Evolutionary conservation across 2,888 invertebrate genomes (phyloP).

Genomic region (Acrocera orbiculus): DNA sequence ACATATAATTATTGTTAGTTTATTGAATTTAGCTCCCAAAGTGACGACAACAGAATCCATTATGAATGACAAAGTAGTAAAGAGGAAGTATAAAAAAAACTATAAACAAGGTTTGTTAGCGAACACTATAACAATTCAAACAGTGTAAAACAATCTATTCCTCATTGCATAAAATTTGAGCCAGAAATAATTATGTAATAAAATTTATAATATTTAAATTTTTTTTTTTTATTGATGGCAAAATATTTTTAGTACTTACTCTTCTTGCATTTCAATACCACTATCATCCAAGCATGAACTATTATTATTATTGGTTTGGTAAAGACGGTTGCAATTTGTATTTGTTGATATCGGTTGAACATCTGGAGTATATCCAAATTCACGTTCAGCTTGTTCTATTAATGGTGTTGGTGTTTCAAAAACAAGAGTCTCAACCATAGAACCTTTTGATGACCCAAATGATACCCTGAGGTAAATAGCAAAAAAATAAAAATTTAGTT

Average conservation of each 20-base stretch:
- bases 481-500: background rate
- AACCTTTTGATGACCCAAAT: constrained; percentile 84
- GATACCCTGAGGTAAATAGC: constrained; percentile 52
- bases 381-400: constrained; percentile 35
- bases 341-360: background rate
- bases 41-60: no score
- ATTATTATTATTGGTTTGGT: constrained; percentile 10
- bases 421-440: constrained; percentile 85
- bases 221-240: no score
- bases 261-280: constrained; percentile 30
- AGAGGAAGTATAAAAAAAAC: no score
- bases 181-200: no score
- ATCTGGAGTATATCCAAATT: constrained; percentile 22
- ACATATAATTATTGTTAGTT: no score
- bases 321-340: constrained; percentile 7
- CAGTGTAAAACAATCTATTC: no score
- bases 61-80: no score
- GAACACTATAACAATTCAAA: no score
- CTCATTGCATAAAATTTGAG: no score
- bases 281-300: constrained; percentile 23
- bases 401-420: constrained; percentile 64
- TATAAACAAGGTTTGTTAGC: no score
- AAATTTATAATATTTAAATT: no score
- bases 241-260: constrained; percentile 21
- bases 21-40: no score